These are phyloP conservation scores for Ornithorhynchus anatinus DNA, from an alignment of 2,113 vertebrate genomes.

Conservation along the genomic window DNA sequence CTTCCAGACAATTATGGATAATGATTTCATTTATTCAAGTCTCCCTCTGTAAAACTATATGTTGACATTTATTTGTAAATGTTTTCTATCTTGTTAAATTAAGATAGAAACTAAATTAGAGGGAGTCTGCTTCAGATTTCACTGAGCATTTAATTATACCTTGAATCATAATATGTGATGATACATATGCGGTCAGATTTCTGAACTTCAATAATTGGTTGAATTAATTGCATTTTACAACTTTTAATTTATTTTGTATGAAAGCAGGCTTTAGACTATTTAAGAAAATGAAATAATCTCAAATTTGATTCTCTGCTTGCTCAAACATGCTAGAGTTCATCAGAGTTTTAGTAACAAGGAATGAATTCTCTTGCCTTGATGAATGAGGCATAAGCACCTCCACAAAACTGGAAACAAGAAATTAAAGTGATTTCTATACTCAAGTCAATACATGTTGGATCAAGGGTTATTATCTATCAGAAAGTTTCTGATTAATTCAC, in stretches of 20 bases:
- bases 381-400: constrained; percentile 39
- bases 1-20: not conserved
- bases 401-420: constrained; percentile 29
- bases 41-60: not conserved
- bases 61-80: not conserved
- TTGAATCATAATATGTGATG: not conserved
- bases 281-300: constrained; percentile 10
- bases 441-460: constrained; percentile 12
- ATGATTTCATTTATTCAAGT: not conserved
- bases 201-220: constrained; percentile 42
- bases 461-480: not conserved
- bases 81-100: constrained; percentile 9
- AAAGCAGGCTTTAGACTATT: constrained; percentile 36
- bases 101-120: constrained; percentile 39
- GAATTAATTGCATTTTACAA: constrained; percentile 28
- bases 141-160: constrained; percentile 28
- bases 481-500: not conserved
- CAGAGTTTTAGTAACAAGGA: constrained; percentile 18
- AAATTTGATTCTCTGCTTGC: constrained; percentile 28
- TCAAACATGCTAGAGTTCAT: constrained; percentile 33
- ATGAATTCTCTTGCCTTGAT: constrained; percentile 11
- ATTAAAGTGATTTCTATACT: constrained; percentile 35
- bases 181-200: not conserved
- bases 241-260: constrained; percentile 40
- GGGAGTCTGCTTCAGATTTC: constrained; percentile 23